phyloP scores from a whole-genome alignment of 2,797 vertebrate species.

The Ptychobarbus kaznakovi region DNA sequence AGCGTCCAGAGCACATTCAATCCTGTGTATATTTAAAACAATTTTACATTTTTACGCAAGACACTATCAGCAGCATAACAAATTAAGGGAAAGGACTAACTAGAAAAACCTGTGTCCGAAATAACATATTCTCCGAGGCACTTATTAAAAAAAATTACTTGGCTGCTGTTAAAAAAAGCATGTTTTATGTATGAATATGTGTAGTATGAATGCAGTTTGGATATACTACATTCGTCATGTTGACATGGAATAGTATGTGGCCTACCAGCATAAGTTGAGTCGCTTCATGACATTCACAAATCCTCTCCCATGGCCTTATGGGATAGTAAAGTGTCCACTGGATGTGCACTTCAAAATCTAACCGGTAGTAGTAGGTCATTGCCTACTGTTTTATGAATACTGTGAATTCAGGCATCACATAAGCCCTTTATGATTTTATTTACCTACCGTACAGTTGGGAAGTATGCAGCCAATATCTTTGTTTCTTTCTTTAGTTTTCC shows the following conservation, averaged over 20 bases:
- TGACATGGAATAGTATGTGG: background rate
- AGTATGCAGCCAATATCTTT: too few species aligned
- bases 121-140: too few species aligned
- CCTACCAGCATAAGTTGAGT: background rate
- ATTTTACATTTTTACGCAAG: background rate
- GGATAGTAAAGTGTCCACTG: background rate
- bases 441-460: too few species aligned
- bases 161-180: background rate
- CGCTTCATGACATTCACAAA: background rate
- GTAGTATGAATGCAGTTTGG: background rate
- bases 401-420: background rate
- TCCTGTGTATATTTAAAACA: background rate
- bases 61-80: background rate
- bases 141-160: background rate
- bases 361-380: background rate
- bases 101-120: too few species aligned
- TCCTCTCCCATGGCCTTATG: background rate
- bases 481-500: background rate
- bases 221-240: background rate
- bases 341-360: background rate
- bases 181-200: background rate
- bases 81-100: background rate
- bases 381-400: too few species aligned
- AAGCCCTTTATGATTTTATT: too few species aligned
- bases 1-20: background rate